These are phyloP conservation scores for Hepsetus odoe DNA, from an alignment of 2,113 vertebrate species.

Conservation along the genomic window DNA sequence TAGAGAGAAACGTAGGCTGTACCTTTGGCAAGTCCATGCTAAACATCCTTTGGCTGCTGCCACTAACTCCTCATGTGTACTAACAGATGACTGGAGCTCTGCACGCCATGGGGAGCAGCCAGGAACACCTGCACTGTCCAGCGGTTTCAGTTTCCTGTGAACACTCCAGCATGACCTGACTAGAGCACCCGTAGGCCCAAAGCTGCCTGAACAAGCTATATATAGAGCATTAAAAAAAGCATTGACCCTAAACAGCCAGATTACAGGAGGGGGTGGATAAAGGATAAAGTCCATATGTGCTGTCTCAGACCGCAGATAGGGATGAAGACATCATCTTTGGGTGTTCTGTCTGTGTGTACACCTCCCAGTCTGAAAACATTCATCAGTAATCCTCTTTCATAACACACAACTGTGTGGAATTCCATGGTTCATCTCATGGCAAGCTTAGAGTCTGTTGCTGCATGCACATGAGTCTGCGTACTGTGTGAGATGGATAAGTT, in stretches of 20 bases:
- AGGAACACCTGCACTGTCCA: conserved; percentile 72
- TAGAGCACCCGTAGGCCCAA: conserved; percentile 30
- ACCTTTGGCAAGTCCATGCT: conserved; percentile 35
- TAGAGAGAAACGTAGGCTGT: conserved; percentile 26
- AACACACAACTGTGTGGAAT: conserved; percentile 62
- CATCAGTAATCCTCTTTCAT: conserved; percentile 73
- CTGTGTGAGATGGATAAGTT: conserved; percentile 16
- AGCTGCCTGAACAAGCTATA: conserved; percentile 47
- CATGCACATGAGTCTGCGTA: neutral
- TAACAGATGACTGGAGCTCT: conserved; percentile 66
- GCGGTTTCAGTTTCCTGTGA: conserved; percentile 7
- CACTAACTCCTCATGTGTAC: conserved; percentile 75
- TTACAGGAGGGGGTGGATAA: conserved; percentile 64
- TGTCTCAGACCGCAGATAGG: conserved; percentile 49
- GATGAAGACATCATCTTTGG: conserved; percentile 20
- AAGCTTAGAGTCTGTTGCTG: conserved; percentile 11
- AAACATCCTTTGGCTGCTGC: conserved; percentile 74
- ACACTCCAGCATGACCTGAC: conserved; percentile 30
- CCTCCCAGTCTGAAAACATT: conserved; percentile 67
- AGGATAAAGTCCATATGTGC: conserved; percentile 67
- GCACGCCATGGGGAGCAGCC: conserved; percentile 52
- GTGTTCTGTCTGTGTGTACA: conserved; percentile 57
- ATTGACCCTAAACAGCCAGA: conserved; percentile 64
- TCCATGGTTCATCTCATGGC: conserved; percentile 9
- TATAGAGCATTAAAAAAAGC: conserved; percentile 49